These are phyloP conservation scores for Hestina assimilis DNA, from an alignment of 1,140 invertebrate species.

Conservation along the genomic window DNA sequence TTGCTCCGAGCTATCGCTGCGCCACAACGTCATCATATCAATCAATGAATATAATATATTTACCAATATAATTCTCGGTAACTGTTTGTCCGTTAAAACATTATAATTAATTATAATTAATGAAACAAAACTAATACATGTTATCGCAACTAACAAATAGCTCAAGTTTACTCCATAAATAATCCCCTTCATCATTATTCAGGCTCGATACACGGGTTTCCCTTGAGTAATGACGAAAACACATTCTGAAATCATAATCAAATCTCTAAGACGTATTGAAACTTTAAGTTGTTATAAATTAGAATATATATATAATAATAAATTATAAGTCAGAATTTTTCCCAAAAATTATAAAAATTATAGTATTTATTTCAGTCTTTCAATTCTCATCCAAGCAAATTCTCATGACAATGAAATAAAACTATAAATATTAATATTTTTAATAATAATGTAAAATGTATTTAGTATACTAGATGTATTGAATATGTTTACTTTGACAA, in stretches of 20 bases:
- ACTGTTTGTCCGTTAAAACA: not conserved
- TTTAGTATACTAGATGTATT: no score
- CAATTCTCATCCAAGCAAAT: no score
- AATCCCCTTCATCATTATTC: constrained; percentile 41
- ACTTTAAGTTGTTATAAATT: not conserved
- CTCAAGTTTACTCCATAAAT: constrained; percentile 46
- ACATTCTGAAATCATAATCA: constrained; percentile 14
- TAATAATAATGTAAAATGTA: no score
- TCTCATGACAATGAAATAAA: no score
- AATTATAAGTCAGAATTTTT: not conserved
- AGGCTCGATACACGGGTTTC: constrained; percentile 32
- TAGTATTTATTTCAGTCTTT: no score
- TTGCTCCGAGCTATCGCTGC: no score
- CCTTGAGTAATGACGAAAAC: constrained; percentile 19
- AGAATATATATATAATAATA: not conserved
- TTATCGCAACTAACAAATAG: constrained; percentile 53
- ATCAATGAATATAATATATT: no score
- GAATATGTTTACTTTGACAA: no score
- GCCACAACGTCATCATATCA: no score
- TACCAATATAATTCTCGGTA: not conserved
- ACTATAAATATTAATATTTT: no score
- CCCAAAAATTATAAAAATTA: no score
- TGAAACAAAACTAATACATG: constrained; percentile 41
- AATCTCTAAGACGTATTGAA: not conserved
- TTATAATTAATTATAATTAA: constrained; percentile 47